Base-by-base conservation (phyloP, 2,797 vertebrate genomes). In the Ciconia nigra region DNA sequence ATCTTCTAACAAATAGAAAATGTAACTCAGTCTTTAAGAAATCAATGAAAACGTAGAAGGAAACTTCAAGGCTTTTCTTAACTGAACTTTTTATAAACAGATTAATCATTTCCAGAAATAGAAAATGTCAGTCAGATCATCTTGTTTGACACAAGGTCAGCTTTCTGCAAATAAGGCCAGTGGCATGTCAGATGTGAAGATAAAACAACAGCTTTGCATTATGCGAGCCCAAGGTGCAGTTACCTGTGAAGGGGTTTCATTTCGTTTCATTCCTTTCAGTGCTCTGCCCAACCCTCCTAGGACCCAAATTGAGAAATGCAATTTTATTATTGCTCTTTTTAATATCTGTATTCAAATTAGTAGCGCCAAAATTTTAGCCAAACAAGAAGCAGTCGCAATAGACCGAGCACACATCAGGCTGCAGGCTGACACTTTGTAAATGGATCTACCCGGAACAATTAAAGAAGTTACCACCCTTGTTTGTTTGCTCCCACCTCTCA, bases 81-180 rank as follows among this genome's bases (percentile, higher is more conserved):
- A 83, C 42, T 7, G 79, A 84, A 84, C 95, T 96, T 94, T 52
- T 96, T 92, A 95, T 96, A 97, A 97, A 97, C 93, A 97, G 92
- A 97, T 96, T 96, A 97, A 98, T 97, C 86, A 97, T 95, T 91
- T 90, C 95, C 97, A 97, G 97, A 96, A 97, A 97, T 87, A 97
- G 91, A 95, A 96, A 95, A 96, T 22, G 67, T 76, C 93, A 83
- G 58, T 76, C 85, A 65, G 88, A 95, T 90, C 92, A 74, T 89
- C 85, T 35, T 65, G 67, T 84, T 55, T 69, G 62, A 90, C 86
- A 87, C 57, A 20, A 84, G 97, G 93, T 95, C 96, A 96, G 83
- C 90, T 81, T 57, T 94, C 80, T 66, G 89, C 83, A 70, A 90
- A 95, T 16, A 55, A 33, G 49, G 66, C 90, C 93, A 41, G 93